Evolutionary conservation across 2,797 vertebrate genomes (phyloP).

Genomic region (Lemur catta): DNA sequence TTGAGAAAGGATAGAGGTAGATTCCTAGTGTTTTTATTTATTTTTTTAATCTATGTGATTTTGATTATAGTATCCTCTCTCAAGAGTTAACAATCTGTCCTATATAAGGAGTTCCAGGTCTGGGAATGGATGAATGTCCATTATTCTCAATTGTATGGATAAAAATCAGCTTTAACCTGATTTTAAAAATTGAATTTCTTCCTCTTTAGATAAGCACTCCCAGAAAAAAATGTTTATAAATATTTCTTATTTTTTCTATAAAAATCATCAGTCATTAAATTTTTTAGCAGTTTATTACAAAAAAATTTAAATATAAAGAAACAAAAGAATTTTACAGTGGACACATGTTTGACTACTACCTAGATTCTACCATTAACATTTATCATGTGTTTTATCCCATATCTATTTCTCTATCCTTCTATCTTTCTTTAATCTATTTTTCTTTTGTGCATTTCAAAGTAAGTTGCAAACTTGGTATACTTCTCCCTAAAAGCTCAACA

Average conservation of each 20-base stretch:
- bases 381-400: neutral
- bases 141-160: neutral
- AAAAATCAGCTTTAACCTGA: neutral
- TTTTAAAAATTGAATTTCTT: neutral
- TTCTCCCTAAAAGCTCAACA: neutral
- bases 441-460: neutral
- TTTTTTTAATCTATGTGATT: neutral
- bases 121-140: neutral
- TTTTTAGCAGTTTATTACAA: neutral
- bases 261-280: neutral
- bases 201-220: neutral
- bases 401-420: neutral
- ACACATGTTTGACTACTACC: neutral
- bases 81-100: neutral
- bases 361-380: neutral
- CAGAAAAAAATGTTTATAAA: neutral
- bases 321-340: neutral
- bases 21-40: neutral
- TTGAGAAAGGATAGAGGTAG: neutral
- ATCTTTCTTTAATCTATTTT: neutral
- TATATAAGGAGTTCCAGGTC: neutral
- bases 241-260: neutral
- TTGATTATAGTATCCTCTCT: neutral
- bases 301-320: neutral
- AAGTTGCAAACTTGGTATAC: neutral